A percentile compares a stretch with the other conserved stretches of the same genome.
Conservation (phyloP, 2,797 vertebrate genomes). For the Artibeus lituratus region DNA sequence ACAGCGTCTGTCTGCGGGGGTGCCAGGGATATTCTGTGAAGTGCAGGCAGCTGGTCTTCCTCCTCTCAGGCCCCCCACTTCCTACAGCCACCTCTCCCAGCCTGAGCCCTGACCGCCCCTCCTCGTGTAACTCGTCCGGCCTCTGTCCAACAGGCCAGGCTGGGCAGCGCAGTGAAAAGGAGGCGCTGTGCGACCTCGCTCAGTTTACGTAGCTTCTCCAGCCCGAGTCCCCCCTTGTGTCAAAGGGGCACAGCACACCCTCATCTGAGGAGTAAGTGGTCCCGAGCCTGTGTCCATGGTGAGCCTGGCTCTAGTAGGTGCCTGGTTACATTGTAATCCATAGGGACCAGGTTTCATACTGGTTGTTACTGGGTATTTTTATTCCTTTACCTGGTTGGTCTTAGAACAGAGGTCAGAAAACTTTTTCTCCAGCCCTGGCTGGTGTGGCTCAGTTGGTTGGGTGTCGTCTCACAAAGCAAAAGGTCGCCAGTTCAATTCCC, state of each 20-base stretch:
- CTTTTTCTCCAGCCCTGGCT: background rate
- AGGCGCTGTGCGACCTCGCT: background rate
- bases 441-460: background rate
- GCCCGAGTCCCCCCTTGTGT: background rate
- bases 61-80: background rate
- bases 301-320: background rate
- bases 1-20: background rate
- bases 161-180: background rate
- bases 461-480: background rate
- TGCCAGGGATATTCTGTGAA: fast-evolving
- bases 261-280: background rate
- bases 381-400: background rate
- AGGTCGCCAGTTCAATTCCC: background rate
- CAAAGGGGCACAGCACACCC: background rate
- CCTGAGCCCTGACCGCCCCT: fast-evolving
- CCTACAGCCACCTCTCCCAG: background rate
- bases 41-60: background rate
- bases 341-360: background rate
- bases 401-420: background rate
- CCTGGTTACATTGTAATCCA: background rate
- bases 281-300: fast-evolving
- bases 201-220: background rate
- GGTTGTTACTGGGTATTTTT: background rate
- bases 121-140: fast-evolving
- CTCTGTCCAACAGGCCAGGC: background rate